These are phyloP conservation scores for Lepidostoma basale DNA, from an alignment of 1,140 invertebrate species.

Conservation along the genomic window DNA sequence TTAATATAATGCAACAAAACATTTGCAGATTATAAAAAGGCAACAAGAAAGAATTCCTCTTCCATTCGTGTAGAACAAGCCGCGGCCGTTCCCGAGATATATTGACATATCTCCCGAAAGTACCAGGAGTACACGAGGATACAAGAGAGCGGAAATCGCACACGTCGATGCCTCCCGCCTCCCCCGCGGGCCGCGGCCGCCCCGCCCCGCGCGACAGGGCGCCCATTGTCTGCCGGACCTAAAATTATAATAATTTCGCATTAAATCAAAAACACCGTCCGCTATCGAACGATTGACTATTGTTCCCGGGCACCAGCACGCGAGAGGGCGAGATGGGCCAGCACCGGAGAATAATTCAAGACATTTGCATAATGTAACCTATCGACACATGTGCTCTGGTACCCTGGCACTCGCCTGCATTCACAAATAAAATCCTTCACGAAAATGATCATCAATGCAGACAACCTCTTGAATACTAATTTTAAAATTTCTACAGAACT, in stretches of 20 bases:
- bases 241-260: slow-evolving; percentile 46
- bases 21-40: too few relatives aligned
- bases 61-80: too few relatives aligned
- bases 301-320: slow-evolving; percentile 26
- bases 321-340: slow-evolving; percentile 16
- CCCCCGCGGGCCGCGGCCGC: slow-evolving; percentile 11
- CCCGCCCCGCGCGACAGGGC: slow-evolving; percentile 38
- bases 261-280: slow-evolving; percentile 44
- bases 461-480: too few relatives aligned
- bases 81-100: slow-evolving; percentile 1
- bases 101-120: slow-evolving; percentile 16
- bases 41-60: too few relatives aligned
- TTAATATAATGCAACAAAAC: too few relatives aligned
- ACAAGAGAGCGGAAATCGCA: slow-evolving; percentile 20
- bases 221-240: slow-evolving; percentile 42
- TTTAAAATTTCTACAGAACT: too few relatives aligned
- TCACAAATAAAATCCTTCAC: too few relatives aligned
- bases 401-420: too few relatives aligned
- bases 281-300: slow-evolving; percentile 41
- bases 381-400: too few relatives aligned
- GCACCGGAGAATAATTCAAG: slow-evolving; percentile 16
- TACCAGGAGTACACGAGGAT: slow-evolving; percentile 5
- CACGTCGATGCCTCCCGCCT: slow-evolving; percentile 14
- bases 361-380: slow-evolving; percentile 22
- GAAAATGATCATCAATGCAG: too few relatives aligned